Conservation (phyloP, 2,797 vertebrate genomes). For the Tenualosa ilisha region DNA sequence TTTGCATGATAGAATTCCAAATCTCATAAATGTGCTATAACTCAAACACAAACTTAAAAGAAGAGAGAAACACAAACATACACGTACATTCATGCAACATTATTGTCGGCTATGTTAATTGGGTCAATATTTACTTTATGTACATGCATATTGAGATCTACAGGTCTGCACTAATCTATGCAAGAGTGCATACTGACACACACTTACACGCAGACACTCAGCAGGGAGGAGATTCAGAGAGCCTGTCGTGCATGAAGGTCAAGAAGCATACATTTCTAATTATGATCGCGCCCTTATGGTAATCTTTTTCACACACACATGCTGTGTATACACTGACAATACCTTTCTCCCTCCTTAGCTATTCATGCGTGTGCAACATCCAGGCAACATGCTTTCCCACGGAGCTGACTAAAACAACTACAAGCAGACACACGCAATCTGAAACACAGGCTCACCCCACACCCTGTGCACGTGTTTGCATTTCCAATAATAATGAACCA, state of each 20-base stretch:
- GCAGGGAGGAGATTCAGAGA: neutral
- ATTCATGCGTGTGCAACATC: neutral
- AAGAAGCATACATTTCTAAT: neutral
- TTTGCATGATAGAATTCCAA: too few relatives aligned
- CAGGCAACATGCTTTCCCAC: neutral
- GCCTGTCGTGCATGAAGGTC: neutral
- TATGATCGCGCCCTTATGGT: neutral
- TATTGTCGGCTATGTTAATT: neutral
- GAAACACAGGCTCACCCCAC: neutral
- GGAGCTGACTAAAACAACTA: neutral
- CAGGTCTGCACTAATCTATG: neutral
- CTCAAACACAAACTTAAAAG: too few relatives aligned
- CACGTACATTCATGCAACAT: neutral
- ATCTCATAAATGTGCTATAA: too few relatives aligned
- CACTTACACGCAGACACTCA: neutral
- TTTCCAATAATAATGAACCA: neutral
- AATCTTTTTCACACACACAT: neutral
- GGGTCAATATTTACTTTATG: neutral
- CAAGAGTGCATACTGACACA: neutral
- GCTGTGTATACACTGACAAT: neutral
- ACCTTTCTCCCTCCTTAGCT: neutral
- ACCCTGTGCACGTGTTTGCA: neutral
- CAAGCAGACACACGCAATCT: neutral
- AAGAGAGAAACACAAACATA: neutral
- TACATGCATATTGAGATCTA: neutral